Evolutionary conservation across 2,113 vertebrate genomes (phyloP).

Genomic region (Scalopus aquaticus): DNA sequence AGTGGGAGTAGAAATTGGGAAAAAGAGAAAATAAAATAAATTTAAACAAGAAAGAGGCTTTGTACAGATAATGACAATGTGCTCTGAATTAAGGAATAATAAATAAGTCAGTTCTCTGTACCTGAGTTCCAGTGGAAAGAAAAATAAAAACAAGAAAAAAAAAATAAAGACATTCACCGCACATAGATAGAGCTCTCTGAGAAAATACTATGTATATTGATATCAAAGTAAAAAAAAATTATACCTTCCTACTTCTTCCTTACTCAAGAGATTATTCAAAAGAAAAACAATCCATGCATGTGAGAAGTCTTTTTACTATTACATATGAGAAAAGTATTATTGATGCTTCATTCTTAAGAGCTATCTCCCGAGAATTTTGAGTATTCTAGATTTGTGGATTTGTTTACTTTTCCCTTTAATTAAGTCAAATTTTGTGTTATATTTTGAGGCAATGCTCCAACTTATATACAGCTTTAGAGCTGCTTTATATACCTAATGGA

Average conservation of each 20-base stretch:
- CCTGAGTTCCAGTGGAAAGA: background rate
- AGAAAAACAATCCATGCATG: background rate
- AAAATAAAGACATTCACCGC: background rate
- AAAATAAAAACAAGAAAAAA: background rate
- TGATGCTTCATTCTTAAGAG: background rate
- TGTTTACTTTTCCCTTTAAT: background rate
- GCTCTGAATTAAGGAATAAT: conserved; percentile 14
- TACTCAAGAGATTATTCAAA: background rate
- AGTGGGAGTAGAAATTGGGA: background rate
- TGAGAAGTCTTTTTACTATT: background rate
- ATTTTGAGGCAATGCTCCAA: background rate
- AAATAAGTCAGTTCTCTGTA: background rate
- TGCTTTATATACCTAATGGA: background rate
- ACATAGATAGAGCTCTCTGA: background rate
- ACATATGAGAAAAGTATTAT: background rate
- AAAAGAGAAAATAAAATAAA: background rate
- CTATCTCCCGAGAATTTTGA: background rate
- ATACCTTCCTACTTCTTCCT: background rate
- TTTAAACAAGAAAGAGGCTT: background rate
- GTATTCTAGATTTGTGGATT: background rate
- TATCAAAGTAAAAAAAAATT: background rate
- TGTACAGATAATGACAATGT: background rate
- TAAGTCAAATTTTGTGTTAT: background rate
- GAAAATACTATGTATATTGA: background rate
- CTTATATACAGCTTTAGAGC: background rate